Base-by-base conservation (phyloP, 1,140 invertebrate genomes). In the Bombus pyrosoma region DNA sequence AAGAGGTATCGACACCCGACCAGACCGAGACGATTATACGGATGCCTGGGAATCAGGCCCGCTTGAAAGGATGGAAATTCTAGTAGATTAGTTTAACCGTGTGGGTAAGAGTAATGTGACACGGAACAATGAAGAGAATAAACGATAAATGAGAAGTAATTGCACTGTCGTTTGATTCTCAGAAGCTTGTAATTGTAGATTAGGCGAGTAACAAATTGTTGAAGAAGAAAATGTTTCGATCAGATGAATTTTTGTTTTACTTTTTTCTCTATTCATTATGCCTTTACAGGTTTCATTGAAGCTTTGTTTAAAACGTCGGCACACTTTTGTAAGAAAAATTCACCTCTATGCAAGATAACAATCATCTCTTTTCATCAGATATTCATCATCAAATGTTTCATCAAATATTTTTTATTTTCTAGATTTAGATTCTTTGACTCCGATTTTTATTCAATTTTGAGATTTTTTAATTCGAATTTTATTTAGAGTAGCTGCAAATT, bases 1-100 rank as follows among this genome's bases (percentile, higher is more conserved):
- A 96, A 96, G 95, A 97, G 97, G 97, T 97, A 91, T 57, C 89
- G 59, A 81, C 71, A 87, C 64, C 76, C 71, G 3, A 62, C 71
- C 64, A 87, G 86, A 72, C 86, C 71, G 25, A 77, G 43, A 43
- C 88, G 88, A 57, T 89, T 89, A 77, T 69, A 89, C 68, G 85
- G 81, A 6, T 89, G 87, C 81, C 87, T 86, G 57, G 87, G 88
- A 66, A 89, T 89, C 83, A 79, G 79, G 79, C 39, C n/a, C 68
- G 22, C 66, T 78, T 77, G 15, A 64, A 41, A 78, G 25, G 66
- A 80, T 47, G 53, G 34, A 79, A 12, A 77, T 83, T 41, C 34
- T 37, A 34, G 53, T 78, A 62, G 69, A 69, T 79, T 59, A 80
- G 76, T 18, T 62, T 85, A 73, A 37, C 59, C 9, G 37, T 72